These are phyloP conservation scores for Agelaius phoeniceus DNA, from an alignment of 2,113 vertebrate species.

Conservation along the genomic window DNA sequence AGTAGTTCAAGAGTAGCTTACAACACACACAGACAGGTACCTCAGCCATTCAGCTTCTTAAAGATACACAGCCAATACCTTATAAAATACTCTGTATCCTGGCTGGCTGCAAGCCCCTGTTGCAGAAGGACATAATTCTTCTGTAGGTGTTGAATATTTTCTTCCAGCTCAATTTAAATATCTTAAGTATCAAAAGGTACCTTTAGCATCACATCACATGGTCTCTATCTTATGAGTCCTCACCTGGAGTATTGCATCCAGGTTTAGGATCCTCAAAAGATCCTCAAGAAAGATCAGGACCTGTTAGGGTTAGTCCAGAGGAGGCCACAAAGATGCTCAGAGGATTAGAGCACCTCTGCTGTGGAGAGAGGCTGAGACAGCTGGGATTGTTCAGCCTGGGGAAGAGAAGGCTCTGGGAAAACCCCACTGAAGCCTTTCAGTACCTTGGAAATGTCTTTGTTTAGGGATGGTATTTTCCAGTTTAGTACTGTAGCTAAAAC, in stretches of 20 bases:
- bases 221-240: not conserved
- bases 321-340: not conserved
- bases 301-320: not conserved
- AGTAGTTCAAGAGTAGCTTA: not conserved
- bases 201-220: not conserved
- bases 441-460: not conserved
- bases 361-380: not conserved
- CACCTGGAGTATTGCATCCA: accelerated
- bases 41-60: not conserved
- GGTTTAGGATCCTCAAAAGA: not conserved
- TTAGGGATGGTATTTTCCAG: not conserved
- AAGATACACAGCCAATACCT: not conserved
- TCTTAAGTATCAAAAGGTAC: not conserved
- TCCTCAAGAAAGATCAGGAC: not conserved
- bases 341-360: not conserved
- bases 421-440: not conserved
- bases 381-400: not conserved
- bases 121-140: not conserved
- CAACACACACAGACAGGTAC: not conserved
- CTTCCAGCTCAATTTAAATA: not conserved
- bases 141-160: not conserved
- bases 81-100: not conserved
- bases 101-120: not conserved
- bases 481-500: not conserved
- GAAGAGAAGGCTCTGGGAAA: not conserved